Percentiles rank a stretch among this genome's conserved stretches.
Conservation (phyloP, 2,797 vertebrate species). For the Gallinago stenura region DNA sequence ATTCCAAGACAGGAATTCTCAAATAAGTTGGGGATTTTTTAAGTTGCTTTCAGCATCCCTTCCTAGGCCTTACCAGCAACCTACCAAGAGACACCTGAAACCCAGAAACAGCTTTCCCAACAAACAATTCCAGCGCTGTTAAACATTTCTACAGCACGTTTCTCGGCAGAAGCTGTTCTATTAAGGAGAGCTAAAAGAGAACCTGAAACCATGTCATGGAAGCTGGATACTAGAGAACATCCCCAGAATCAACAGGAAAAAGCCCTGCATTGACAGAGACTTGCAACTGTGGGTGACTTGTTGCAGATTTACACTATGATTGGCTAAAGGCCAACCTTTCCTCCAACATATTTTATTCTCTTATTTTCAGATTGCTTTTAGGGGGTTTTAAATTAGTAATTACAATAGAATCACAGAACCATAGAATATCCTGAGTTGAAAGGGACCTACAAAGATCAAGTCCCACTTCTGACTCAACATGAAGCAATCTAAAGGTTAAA, state of each 20-base stretch:
- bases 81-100: neutral
- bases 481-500: neutral
- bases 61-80: neutral
- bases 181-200: neutral
- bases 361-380: neutral
- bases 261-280: neutral
- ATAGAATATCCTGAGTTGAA: neutral
- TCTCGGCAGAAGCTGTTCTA: neutral
- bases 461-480: neutral
- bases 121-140: conserved; percentile 7
- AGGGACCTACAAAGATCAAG: neutral
- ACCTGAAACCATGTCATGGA: neutral
- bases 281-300: neutral
- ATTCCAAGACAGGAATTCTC: neutral
- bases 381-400: neutral
- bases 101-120: neutral
- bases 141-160: neutral
- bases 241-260: neutral
- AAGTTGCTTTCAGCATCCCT: neutral
- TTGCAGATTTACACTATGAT: neutral
- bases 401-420: neutral
- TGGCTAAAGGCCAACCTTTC: neutral
- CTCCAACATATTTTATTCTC: neutral
- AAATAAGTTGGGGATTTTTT: neutral
- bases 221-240: neutral